Evolutionary conservation across 2,113 vertebrate genomes (phyloP).

Genomic region (Syngnathoides biaculeatus): DNA sequence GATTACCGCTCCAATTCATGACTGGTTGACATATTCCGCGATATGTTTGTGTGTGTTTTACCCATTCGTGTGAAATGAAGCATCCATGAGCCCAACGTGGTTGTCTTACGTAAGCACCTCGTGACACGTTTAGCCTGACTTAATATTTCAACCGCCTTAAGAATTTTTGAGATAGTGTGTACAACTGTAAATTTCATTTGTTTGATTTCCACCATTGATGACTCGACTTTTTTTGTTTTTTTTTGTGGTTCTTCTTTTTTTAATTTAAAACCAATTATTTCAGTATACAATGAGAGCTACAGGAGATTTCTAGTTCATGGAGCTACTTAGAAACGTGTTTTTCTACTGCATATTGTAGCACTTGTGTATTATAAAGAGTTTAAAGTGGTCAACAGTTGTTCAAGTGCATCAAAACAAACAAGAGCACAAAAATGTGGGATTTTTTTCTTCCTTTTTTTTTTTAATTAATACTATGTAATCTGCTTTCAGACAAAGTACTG

Average conservation of each 20-base stretch:
- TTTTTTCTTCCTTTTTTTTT: conserved; percentile 57
- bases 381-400: conserved; percentile 67
- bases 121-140: conserved; percentile 63
- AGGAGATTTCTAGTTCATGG: conserved; percentile 73
- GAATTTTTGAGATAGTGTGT: conserved; percentile 68
- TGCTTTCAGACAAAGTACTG: conserved; percentile 79
- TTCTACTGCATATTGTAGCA: conserved; percentile 81
- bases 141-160: conserved; percentile 80
- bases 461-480: conserved; percentile 75
- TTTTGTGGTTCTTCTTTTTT: conserved; percentile 69
- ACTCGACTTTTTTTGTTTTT: conserved; percentile 43
- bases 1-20: not conserved
- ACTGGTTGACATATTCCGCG: conserved; percentile 11
- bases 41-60: conserved; percentile 8
- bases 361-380: conserved; percentile 73
- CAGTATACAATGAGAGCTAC: conserved; percentile 70
- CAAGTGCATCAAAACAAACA: conserved; percentile 75
- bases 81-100: conserved; percentile 61
- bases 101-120: conserved; percentile 60
- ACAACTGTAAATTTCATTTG: conserved; percentile 67
- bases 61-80: conserved; percentile 53
- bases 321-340: conserved; percentile 72
- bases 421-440: conserved; percentile 74
- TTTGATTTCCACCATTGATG: conserved; percentile 67
- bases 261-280: conserved; percentile 66